Evolutionary conservation across 2,888 invertebrate species (phyloP).

Genomic region (Dicranocentrus wangi): DNA sequence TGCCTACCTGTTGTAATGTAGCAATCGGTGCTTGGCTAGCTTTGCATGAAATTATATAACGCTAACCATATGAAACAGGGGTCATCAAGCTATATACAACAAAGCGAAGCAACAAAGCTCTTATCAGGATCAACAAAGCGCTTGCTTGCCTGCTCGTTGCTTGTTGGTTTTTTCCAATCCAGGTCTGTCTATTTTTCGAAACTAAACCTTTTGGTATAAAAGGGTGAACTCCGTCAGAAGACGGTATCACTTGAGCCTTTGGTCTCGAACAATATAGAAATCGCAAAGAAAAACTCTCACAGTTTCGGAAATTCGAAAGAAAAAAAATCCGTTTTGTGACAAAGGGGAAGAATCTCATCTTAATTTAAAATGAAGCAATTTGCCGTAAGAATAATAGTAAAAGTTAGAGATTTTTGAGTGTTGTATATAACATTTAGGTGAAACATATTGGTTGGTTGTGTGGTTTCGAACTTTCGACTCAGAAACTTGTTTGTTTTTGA

Average conservation of each 20-base stretch:
- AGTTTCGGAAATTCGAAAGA: too few species aligned
- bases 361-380: constrained; percentile 50
- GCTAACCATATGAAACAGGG: constrained; percentile 14
- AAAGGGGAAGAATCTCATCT: not conserved
- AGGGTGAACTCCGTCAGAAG: not conserved
- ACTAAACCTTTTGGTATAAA: constrained; percentile 26
- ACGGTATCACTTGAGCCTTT: constrained; percentile 20
- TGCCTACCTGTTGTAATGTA: not conserved
- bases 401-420: not conserved
- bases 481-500: constrained; percentile 12
- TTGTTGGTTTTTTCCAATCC: constrained; percentile 34
- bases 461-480: too few species aligned
- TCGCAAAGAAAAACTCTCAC: not conserved
- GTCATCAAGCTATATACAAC: constrained; percentile 35
- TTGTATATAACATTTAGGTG: too few species aligned
- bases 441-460: too few species aligned
- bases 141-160: not conserved
- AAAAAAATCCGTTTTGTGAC: not conserved
- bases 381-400: constrained; percentile 35
- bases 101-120: too few species aligned
- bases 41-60: constrained; percentile 49
- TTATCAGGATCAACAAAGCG: constrained; percentile 17
- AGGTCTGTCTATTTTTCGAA: constrained; percentile 5
- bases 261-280: not conserved
- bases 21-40: constrained; percentile 30